These are phyloP conservation scores for Calyptommatus sinebrachiatus DNA, from an alignment of 2,113 vertebrate genomes.

Conservation along the genomic window DNA sequence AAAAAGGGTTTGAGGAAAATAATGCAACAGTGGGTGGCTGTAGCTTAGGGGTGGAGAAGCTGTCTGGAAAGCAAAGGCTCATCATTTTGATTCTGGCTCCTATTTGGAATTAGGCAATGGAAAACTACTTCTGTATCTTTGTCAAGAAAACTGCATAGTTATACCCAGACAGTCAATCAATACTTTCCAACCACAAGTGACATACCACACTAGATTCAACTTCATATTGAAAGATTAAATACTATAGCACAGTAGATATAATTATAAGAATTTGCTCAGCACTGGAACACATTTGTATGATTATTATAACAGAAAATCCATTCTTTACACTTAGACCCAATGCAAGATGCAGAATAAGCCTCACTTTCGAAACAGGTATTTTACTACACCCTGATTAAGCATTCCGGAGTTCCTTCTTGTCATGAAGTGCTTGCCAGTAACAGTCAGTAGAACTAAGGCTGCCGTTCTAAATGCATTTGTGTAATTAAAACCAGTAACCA, in stretches of 20 bases:
- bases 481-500: background rate
- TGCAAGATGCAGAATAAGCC: fast-evolving
- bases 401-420: background rate
- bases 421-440: background rate
- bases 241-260: background rate
- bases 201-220: background rate
- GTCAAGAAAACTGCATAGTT: too few relatives aligned
- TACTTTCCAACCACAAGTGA: too few relatives aligned
- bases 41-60: too few relatives aligned
- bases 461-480: background rate
- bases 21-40: too few relatives aligned
- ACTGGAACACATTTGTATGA: background rate
- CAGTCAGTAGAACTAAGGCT: background rate
- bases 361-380: background rate
- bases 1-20: too few relatives aligned
- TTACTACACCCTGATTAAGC: background rate
- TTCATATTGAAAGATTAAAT: background rate
- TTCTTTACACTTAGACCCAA: background rate
- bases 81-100: too few relatives aligned
- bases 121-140: too few relatives aligned
- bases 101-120: too few relatives aligned
- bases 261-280: too few relatives aligned
- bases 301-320: background rate
- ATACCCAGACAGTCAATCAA: too few relatives aligned
- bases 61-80: too few relatives aligned